Evolutionary conservation across 2,113 vertebrate genomes (phyloP).

Genomic region (Notarius quadriscutis): DNA sequence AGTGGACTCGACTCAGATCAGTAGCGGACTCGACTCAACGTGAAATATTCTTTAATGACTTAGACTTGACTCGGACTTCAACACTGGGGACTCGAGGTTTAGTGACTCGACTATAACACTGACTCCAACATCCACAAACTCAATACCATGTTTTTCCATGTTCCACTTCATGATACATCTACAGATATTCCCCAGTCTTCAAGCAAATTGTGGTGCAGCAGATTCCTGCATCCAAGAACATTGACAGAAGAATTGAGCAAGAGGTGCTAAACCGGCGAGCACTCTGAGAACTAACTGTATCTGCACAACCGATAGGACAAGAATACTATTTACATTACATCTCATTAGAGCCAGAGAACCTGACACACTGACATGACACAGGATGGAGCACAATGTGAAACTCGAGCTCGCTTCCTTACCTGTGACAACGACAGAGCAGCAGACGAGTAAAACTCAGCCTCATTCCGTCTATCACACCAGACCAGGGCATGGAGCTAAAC

Average conservation of each 20-base stretch:
- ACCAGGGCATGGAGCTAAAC: not conserved
- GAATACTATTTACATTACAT: not conserved
- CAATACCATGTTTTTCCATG: too few species aligned
- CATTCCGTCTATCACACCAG: slow-evolving; percentile 17
- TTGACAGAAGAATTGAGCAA: not conserved
- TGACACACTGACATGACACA: not conserved
- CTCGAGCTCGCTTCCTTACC: not conserved
- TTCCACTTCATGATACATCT: not conserved
- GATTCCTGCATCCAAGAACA: not conserved
- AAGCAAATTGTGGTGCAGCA: too few species aligned
- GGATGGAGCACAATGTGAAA: not conserved
- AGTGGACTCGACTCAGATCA: too few species aligned
- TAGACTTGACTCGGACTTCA: too few species aligned
- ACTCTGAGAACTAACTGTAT: not conserved
- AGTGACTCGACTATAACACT: too few species aligned
- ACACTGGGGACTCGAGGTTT: too few species aligned
- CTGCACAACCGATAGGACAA: not conserved
- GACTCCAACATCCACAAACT: too few species aligned
- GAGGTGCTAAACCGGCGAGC: not conserved
- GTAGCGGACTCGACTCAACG: too few species aligned
- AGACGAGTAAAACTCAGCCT: not conserved
- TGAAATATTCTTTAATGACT: too few species aligned
- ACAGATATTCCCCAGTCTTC: not conserved
- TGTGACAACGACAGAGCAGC: not conserved
- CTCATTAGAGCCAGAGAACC: not conserved